Evolutionary conservation across 1,140 invertebrate species (phyloP), one percentile per base, ranked within the genome.

Genomic region (Pomacea maculata): DNA sequence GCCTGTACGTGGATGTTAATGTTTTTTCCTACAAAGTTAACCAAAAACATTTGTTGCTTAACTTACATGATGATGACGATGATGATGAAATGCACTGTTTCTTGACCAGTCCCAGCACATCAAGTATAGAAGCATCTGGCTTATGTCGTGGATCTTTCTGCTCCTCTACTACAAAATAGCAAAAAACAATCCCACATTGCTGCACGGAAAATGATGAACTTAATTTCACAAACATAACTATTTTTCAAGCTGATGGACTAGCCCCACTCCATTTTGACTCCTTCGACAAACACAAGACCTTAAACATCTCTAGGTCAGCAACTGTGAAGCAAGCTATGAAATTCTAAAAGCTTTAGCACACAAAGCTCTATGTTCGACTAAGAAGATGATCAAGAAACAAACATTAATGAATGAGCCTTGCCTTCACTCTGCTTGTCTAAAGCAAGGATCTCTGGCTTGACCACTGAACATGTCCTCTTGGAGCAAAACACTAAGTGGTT

Each of bases 401-500:
- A 73, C n/a, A 67, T 19, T 7, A 57, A 67, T 25, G 65, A 21
- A 65, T n/a, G 11, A 65, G 57, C 25, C 29, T 45, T 67, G 61
- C 79, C 61, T 63, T 64, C 34, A n/a, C 67, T 67, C 79, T 78
- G 75, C 83, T 78, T 80, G 74, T 79, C 65, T 85, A 65, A 65
- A n/a, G 45, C 74, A 15, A 65, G n/a, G 17, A 79, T n/a, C 34
- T 85, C 84, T 21, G 87, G 88, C 79, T 86, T 86, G 6, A 82
- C 73, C 17, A 75, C 82, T 71, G 85, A 90, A 78, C 88, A 89
- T 7, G 88, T 86, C 29, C 84, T 80, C 83, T 91, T 91, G 79
- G 84, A 87, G 83, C 90, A 91, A 54, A 80, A 86, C 17, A 90
- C 89, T 57, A 91, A 81, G 76, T 91, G 90, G 82, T 90, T 90